Evolutionary conservation across 2,797 vertebrate genomes (phyloP).

Genomic region (Hozukius guyotensis): DNA sequence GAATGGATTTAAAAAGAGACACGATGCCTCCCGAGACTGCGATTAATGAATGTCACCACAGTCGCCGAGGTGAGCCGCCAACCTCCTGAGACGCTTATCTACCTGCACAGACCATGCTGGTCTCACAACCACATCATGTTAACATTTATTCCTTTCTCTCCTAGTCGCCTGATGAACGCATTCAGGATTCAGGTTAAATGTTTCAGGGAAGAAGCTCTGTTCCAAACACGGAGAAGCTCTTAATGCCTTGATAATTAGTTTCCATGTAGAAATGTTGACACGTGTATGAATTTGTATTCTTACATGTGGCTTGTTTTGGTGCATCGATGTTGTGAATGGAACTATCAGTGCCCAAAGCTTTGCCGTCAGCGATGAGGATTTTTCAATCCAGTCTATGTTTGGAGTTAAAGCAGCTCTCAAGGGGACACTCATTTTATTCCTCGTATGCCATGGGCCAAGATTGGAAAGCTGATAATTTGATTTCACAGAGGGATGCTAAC

Average conservation of each 20-base stretch:
- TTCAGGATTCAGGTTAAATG: constrained; percentile 34
- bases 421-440: constrained; percentile 37
- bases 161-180: background rate
- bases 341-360: background rate
- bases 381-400: constrained; percentile 4
- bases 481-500: constrained; percentile 71
- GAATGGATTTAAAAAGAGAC: constrained; percentile 42
- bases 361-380: background rate
- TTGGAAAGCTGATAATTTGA: constrained; percentile 74
- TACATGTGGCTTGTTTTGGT: background rate
- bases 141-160: constrained; percentile 51
- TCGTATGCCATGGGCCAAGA: constrained; percentile 56
- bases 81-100: constrained; percentile 60
- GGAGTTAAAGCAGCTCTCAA: constrained; percentile 2
- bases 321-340: constrained; percentile 5
- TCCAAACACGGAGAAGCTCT: background rate
- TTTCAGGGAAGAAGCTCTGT: constrained; percentile 9
- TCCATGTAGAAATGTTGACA: constrained; percentile 14
- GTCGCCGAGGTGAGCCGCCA: constrained; percentile 40
- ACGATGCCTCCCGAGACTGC: constrained; percentile 37
- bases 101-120: constrained; percentile 34
- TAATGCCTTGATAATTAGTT: constrained; percentile 22
- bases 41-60: constrained; percentile 56
- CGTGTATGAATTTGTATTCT: background rate
- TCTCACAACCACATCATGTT: constrained; percentile 37